Evolutionary conservation across 37 sponge, comb jelly and placozoan genomes (phyloP).

Genomic region (Crambe crambe): DNA sequence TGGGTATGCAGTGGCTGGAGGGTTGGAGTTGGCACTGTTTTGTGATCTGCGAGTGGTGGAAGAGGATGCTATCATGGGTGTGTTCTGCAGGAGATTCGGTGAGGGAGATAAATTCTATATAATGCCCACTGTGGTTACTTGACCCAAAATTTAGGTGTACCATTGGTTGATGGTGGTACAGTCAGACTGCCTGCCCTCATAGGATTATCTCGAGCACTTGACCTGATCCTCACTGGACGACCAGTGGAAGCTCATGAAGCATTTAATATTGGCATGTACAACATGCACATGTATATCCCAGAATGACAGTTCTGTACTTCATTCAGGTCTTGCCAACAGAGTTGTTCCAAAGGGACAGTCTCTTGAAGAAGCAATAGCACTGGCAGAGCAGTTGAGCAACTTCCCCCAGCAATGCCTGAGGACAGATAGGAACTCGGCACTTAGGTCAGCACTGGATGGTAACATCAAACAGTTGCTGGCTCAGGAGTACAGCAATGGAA

Average conservation of each 20-base stretch:
- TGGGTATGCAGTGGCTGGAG: slow-evolving; percentile 82
- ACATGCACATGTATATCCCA: neutral
- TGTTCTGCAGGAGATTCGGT: slow-evolving; percentile 75
- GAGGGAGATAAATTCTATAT: neutral
- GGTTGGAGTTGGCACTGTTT: slow-evolving; percentile 72
- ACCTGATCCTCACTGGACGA: slow-evolving; percentile 75
- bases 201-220: slow-evolving; percentile 75
- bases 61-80: slow-evolving; percentile 61
- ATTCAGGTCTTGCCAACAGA: slow-evolving; percentile 63
- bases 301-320: neutral
- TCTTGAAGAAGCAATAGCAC: slow-evolving; percentile 41
- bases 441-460: slow-evolving; percentile 7
- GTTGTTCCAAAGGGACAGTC: slow-evolving; percentile 52
- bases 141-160: slow-evolving; percentile 50
- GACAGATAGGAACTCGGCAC: slow-evolving; percentile 50
- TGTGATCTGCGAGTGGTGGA: slow-evolving; percentile 76
- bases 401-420: slow-evolving; percentile 68
- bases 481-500: neutral
- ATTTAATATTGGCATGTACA: slow-evolving; percentile 23
- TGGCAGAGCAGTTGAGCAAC: slow-evolving; percentile 47
- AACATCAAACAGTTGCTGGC: neutral
- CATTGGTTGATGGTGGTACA: slow-evolving; percentile 78
- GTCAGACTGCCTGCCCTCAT: slow-evolving; percentile 68
- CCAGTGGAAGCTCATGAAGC: slow-evolving; percentile 68
- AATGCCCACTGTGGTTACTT: neutral